These are phyloP conservation scores for Halisarca cf. caerulea DNA, from an alignment of 37 sponge, comb jelly and placozoan species.

Conservation along the genomic window DNA sequence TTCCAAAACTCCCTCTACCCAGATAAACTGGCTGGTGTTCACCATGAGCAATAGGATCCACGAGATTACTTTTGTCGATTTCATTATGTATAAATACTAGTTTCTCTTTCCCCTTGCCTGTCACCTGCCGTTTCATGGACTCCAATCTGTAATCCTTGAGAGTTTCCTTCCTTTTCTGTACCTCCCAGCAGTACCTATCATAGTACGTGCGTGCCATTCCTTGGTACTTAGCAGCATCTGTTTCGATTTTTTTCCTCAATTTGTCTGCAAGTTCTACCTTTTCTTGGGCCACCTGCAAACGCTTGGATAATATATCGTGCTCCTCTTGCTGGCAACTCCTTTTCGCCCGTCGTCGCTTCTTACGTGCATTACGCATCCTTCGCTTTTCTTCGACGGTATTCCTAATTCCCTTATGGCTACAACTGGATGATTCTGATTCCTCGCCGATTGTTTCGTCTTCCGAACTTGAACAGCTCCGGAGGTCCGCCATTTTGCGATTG, in stretches of 20 bases:
- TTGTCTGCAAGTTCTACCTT: background rate
- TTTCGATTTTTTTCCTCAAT: background rate
- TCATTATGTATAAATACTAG: background rate
- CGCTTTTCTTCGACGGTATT: constrained; percentile 28
- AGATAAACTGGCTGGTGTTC: constrained; percentile 1
- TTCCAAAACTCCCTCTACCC: constrained; percentile 26
- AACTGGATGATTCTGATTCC: background rate
- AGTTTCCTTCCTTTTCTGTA: constrained; percentile 13
- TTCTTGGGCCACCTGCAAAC: background rate
- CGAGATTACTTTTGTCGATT: constrained; percentile 1
- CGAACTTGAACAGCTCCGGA: background rate
- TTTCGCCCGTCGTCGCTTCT: background rate
- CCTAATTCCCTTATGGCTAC: background rate
- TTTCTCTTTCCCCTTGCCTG: background rate
- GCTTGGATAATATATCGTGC: background rate
- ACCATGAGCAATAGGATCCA: background rate
- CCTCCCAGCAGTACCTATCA: constrained; percentile 24
- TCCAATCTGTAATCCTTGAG: background rate
- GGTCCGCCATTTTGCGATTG: too few relatives aligned
- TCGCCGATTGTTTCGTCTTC: background rate
- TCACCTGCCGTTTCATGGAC: background rate
- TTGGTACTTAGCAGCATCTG: constrained; percentile 8
- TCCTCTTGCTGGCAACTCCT: background rate
- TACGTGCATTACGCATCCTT: background rate
- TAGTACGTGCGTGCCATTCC: constrained; percentile 17